These are phyloP conservation scores for Calephelis virginiensis DNA, from an alignment of 1,140 invertebrate species.

Conservation along the genomic window DNA sequence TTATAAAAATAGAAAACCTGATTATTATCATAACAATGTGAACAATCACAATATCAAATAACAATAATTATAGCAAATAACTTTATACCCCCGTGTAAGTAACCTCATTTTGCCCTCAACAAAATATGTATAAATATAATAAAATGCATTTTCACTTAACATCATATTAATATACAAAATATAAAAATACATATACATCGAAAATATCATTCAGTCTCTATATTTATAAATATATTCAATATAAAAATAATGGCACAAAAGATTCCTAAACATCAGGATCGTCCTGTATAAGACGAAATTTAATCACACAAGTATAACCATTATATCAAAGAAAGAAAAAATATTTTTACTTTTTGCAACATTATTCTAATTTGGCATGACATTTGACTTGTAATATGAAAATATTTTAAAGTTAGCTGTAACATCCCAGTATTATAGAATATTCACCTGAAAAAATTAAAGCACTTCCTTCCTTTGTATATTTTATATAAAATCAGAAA, in stretches of 20 bases:
- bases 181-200: conserved; percentile 9
- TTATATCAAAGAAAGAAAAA: background rate
- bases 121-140: background rate
- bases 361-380: no score
- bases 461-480: no score
- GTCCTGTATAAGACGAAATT: background rate
- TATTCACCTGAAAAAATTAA: no score
- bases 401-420: no score
- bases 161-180: background rate
- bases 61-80: conserved; percentile 5
- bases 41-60: background rate
- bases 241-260: conserved; percentile 8
- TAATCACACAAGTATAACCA: background rate
- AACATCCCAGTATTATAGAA: no score
- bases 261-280: background rate
- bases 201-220: conserved; percentile 13
- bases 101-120: background rate
- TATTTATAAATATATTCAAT: background rate
- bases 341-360: background rate
- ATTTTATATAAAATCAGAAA: no score
- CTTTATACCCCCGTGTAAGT: background rate
- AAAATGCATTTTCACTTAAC: no score
- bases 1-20: conserved; percentile 8
- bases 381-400: no score
- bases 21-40: conserved; percentile 2